Conservation (phyloP, 2,888 invertebrate species). For the Caenorhabditis drosophilae region DNA sequence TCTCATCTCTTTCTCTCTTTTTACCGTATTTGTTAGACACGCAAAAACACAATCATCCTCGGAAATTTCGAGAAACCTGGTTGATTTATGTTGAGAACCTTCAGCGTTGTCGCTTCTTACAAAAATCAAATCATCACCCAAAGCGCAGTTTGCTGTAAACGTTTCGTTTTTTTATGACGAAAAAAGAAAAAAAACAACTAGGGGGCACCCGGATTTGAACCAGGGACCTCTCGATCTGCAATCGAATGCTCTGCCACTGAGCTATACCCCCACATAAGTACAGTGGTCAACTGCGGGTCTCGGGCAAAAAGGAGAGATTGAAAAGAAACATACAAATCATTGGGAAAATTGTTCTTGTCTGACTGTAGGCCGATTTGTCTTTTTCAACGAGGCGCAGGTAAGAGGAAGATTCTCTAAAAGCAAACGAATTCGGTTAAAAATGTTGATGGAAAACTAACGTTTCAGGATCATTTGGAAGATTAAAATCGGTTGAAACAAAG, state of each 20-base stretch:
- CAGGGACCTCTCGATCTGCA: constrained; percentile 68
- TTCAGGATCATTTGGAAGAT: no score
- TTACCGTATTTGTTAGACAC: constrained; percentile 25
- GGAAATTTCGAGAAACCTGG: constrained; percentile 17
- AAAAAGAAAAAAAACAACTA: constrained; percentile 33
- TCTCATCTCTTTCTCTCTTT: not conserved
- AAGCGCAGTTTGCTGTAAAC: constrained; percentile 16
- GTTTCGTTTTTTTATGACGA: not conserved
- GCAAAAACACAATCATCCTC: constrained; percentile 42
- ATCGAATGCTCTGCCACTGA: constrained; percentile 68
- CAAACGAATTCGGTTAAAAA: no score
- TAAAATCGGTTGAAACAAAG: no score
- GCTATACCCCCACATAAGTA: constrained; percentile 57
- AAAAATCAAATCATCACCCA: constrained; percentile 22
- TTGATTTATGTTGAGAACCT: not conserved
- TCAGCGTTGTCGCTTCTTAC: constrained; percentile 25
- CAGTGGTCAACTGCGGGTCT: not conserved
- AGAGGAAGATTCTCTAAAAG: constrained; percentile 10
- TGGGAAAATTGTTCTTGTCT: no score
- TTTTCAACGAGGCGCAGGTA: constrained; percentile 37
- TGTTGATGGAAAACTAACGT: no score
- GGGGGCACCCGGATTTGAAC: constrained; percentile 66
- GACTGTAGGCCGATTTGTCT: constrained; percentile 11
- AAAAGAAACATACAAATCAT: constrained; percentile 20
- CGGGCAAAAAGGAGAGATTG: not conserved